Evolutionary conservation across 2,888 invertebrate species (phyloP).

Genomic region (Myopa testacea): DNA sequence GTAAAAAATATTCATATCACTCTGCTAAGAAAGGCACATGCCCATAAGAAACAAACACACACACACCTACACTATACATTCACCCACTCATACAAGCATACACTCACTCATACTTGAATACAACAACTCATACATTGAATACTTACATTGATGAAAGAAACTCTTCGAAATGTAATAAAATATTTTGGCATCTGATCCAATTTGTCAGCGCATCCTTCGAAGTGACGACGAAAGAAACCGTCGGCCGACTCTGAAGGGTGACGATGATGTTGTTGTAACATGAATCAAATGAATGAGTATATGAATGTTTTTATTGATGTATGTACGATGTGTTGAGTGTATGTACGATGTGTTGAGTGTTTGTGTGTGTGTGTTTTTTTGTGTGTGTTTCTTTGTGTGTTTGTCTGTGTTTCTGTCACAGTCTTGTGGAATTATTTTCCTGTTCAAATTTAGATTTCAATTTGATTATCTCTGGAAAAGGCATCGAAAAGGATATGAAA

Average conservation of each 20-base stretch:
- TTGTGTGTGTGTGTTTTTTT: conserved; percentile 11
- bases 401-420: not conserved
- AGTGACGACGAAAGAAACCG: not conserved
- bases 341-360: no score
- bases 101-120: no score
- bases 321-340: no score
- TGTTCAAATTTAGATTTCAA: conserved; percentile 48
- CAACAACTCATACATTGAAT: no score
- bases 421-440: conserved; percentile 40
- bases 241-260: conserved; percentile 16
- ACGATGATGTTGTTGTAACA: not conserved
- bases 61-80: no score
- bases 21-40: not conserved
- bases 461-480: conserved; percentile 44
- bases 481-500: conserved; percentile 15
- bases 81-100: no score
- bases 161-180: conserved; percentile 10
- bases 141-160: no score
- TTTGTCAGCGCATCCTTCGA: conserved; percentile 39
- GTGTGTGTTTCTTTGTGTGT: not conserved
- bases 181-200: conserved; percentile 37
- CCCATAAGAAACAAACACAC: no score
- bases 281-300: no score
- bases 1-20: conserved; percentile 33
- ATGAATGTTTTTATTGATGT: no score